Percentiles rank a stretch among this genome's conserved stretches.
Evolutionary conservation across 2,113 vertebrate species (phyloP).

Genomic region (Phodopus roborovskii): DNA sequence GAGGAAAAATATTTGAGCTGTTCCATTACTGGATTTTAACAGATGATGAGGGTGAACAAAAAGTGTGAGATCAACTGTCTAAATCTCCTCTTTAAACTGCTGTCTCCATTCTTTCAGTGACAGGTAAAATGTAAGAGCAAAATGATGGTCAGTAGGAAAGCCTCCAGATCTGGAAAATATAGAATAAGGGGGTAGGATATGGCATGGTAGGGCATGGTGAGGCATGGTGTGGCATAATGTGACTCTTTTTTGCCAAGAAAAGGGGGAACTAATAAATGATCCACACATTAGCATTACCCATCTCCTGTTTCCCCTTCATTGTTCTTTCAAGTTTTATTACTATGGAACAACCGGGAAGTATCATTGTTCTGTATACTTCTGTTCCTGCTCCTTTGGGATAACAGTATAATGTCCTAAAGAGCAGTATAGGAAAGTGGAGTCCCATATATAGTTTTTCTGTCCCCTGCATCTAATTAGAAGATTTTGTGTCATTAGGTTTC

Average conservation of each 20-base stretch:
- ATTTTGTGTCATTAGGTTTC: conserved; percentile 5
- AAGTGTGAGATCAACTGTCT: background rate
- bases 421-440: background rate
- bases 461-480: background rate
- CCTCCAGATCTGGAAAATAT: background rate
- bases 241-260: background rate
- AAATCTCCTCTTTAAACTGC: background rate
- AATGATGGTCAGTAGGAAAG: background rate
- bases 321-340: background rate
- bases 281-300: background rate
- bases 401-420: background rate
- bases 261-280: background rate
- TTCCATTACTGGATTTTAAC: conserved; percentile 13
- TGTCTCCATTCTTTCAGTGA: conserved; percentile 26
- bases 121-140: background rate
- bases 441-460: background rate
- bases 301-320: background rate
- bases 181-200: background rate
- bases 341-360: background rate
- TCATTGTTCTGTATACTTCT: background rate
- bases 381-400: background rate
- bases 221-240: background rate
- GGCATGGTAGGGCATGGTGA: background rate
- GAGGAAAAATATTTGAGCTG: conserved; percentile 26
- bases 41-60: background rate